Evolutionary conservation across 2,113 vertebrate species (phyloP), one percentile per base, ranked within the genome.

Genomic region (Callithrix jacchus): DNA sequence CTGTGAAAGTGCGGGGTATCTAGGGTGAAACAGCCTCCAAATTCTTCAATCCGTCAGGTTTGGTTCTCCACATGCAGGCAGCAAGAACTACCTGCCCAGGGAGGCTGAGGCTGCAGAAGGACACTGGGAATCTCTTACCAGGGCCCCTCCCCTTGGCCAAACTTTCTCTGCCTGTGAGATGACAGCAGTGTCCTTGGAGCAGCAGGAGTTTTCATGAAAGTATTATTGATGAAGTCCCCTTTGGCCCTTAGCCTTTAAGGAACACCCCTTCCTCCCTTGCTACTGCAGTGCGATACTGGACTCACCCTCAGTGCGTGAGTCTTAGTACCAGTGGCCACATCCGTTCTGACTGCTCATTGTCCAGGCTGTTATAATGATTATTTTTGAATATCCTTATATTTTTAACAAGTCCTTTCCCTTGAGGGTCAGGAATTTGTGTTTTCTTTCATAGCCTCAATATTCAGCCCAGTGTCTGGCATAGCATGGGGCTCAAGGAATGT

Each of bases 21-120:
- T 52, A 74, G 89, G 94, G 95, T 77, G 25, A 95, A 45, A 32
- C 77, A 94, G 76, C 42, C 70, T 95, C 74, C 2, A 4, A 87
- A 35, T 23, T 49, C 61, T 70, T 81, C 79, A 58, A 49, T 71
- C 87, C 42, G 8, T 94, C 87, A 37, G 0, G 18, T 40, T 58
- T 61, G 68, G 9, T 68, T 80, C 83, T 70, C 40, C 25, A 71
- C 87, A 66, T 9, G 20, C 42, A 54, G 35, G 0, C 47, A 10
- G 54, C 5, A 10, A 30, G 71, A 13, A 56, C 77, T 45, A 76
- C 6, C 27, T 40, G 37, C 47, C 54, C 27, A 18, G 85, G 58
- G 30, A 73, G 40, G 70, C 76, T 1, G 13, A 40, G 61, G 45
- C 74, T 76, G 49, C 58, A 16, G 73, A 68, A 16, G 45, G 42